Evolutionary conservation across 2,113 vertebrate species (phyloP).

Genomic region (Corapipo altera): DNA sequence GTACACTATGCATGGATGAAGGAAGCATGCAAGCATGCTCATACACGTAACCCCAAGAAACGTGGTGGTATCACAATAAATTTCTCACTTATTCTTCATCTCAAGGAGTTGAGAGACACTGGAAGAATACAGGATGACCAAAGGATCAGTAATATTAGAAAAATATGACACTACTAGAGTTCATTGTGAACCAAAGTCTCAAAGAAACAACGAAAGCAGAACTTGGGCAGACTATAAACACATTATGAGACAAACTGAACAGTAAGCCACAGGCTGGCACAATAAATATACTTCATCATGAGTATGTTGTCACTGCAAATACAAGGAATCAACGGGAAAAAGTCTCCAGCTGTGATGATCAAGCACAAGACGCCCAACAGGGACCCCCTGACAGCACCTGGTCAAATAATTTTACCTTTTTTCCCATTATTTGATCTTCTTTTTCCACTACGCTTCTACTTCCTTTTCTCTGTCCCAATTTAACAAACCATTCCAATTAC

Average conservation of each 20-base stretch:
- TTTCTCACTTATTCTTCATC: neutral
- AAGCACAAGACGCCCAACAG: neutral
- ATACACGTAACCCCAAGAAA: neutral
- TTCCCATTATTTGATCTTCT: neutral
- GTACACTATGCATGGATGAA: neutral
- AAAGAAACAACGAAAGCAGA: neutral
- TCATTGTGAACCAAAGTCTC: neutral
- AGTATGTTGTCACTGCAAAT: neutral
- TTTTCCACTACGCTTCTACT: neutral
- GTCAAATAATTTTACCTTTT: neutral
- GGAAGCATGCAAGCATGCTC: neutral
- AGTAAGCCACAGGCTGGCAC: neutral
- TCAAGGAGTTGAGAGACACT: neutral
- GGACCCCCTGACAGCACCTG: fast-evolving
- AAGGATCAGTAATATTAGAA: neutral
- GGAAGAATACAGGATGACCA: neutral
- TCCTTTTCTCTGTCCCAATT: neutral
- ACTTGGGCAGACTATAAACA: neutral
- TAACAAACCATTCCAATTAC: neutral
- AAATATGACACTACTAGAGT: neutral
- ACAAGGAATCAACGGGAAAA: neutral
- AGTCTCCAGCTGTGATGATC: neutral
- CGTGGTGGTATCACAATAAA: neutral
- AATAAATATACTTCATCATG: neutral
- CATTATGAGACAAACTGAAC: neutral